Evolutionary conservation across 2,888 invertebrate genomes (phyloP).

Genomic region (Amphipoea lucens): DNA sequence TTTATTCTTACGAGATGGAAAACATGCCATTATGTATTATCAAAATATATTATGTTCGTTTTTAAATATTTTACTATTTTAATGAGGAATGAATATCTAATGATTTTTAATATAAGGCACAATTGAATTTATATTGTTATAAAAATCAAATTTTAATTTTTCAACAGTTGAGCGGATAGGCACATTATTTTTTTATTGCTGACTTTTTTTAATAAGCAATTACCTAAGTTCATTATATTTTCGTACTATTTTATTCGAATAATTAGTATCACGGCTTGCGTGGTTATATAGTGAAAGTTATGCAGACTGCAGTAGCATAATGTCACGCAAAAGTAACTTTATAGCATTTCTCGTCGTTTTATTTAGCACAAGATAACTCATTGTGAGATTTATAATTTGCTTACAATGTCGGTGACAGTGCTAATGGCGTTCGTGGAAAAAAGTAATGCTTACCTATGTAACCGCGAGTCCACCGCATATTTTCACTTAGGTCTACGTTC

Average conservation of each 20-base stretch:
- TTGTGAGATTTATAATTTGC: slow-evolving; percentile 19
- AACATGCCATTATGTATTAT: background rate
- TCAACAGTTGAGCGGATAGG: background rate
- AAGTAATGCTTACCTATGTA: background rate
- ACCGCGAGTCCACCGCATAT: background rate
- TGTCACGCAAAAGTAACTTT: slow-evolving; percentile 31
- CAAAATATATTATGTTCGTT: background rate
- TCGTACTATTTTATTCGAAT: background rate
- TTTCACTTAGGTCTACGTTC: background rate
- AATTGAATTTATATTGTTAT: too few relatives aligned
- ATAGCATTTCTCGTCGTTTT: slow-evolving; percentile 14
- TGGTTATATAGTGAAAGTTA: slow-evolving; percentile 39
- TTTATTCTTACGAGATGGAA: background rate
- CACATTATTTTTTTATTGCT: background rate
- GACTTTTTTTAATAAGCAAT: background rate
- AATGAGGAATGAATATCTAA: too few relatives aligned
- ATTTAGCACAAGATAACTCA: background rate
- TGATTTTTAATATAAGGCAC: too few relatives aligned
- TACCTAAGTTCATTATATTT: background rate
- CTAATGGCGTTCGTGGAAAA: slow-evolving; percentile 6
- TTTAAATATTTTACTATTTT: background rate
- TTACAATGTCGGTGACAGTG: background rate
- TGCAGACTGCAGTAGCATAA: background rate
- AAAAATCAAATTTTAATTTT: too few relatives aligned
- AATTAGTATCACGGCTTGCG: slow-evolving; percentile 2